Conservation (phyloP, 1,140 invertebrate genomes). For the Zaprionus africanus region DNA sequence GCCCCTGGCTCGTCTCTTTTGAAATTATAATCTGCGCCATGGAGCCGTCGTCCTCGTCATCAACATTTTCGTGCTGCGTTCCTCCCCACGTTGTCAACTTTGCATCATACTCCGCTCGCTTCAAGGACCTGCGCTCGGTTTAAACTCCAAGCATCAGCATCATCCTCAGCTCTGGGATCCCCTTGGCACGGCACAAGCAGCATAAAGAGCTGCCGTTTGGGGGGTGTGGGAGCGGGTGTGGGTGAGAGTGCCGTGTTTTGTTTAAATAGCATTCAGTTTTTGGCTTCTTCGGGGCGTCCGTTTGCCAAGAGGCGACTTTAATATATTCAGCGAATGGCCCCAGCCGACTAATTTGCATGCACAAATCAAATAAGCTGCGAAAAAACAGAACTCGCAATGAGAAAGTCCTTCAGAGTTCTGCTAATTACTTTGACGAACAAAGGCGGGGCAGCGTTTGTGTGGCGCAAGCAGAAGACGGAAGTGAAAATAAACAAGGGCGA, state of each 20-base stretch:
- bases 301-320: slow-evolving; percentile 42
- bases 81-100: slow-evolving; percentile 40
- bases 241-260: slow-evolving; percentile 32
- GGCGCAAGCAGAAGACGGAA: slow-evolving; percentile 70
- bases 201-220: not conserved
- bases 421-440: slow-evolving; percentile 84
- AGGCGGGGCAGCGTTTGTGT: slow-evolving; percentile 61
- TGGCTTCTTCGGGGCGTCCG: slow-evolving; percentile 54
- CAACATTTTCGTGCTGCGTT: slow-evolving; percentile 20
- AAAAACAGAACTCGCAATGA: slow-evolving; percentile 38
- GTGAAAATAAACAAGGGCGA: slow-evolving; percentile 64
- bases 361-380: slow-evolving; percentile 78
- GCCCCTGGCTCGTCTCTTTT: slow-evolving; percentile 69
- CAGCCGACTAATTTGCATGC: slow-evolving; percentile 79
- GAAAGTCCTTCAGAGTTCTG: slow-evolving; percentile 65
- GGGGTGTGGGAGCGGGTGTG: not conserved
- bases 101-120: slow-evolving; percentile 54
- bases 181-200: not conserved
- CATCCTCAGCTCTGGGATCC: slow-evolving; percentile 47
- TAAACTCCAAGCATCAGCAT: slow-evolving; percentile 68
- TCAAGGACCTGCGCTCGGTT: slow-evolving; percentile 74
- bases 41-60: slow-evolving; percentile 45
- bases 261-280: slow-evolving; percentile 62
- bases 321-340: slow-evolving; percentile 78
- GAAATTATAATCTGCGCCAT: slow-evolving; percentile 83